Evolutionary conservation across 2,888 invertebrate species (phyloP), one percentile per base, ranked within the genome.

Genomic region (Polyploca ridens): DNA sequence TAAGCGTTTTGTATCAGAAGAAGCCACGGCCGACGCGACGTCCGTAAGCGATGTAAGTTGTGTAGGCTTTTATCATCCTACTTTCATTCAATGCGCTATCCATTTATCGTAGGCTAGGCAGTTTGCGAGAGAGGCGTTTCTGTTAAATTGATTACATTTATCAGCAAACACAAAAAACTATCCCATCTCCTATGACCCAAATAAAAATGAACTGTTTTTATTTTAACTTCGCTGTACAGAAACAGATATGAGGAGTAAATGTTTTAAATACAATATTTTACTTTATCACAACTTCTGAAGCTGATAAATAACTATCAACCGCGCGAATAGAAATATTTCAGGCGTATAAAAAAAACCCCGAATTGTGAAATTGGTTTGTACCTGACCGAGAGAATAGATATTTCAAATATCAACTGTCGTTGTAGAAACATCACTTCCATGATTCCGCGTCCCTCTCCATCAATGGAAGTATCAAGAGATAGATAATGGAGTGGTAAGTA

Each of bases 1-100:
- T 85, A 84, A 83, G 76, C 78, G 79, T 84, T 84, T 84, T 83
- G 82, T 83, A 80, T 81, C 73, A 79, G 76, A 75, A 75, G 74
- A 68, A 81, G 78, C 77, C 74, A 71, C 71, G 73, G 71, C 71
- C 13, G 41, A 41, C 41, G 41, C 13, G 41, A 41, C 41, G 41
- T 41, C 13, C 41, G 73, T 76, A 77, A 57, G 35, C 33, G 41
- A 33, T 57, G 58, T 63, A 62, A 62, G 65, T 69, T 76, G 76
- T 76, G 74, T 75, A 76, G 74, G 75, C 72, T 76, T 74, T 82
- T 81, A 77, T 81, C 76, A 63, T 69, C 61, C 49, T 64, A 65
- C 41, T 62, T 41, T 38, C 16, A 44, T 61, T 61, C 19, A 41
- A 16, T 38, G 38, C 19, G 41, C 19, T 19, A 41, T 41, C 59